Percentiles rank a stretch among this genome's conserved stretches.
Conservation (phyloP, 2,797 vertebrate genomes). For the Peromyscus melanophrys region DNA sequence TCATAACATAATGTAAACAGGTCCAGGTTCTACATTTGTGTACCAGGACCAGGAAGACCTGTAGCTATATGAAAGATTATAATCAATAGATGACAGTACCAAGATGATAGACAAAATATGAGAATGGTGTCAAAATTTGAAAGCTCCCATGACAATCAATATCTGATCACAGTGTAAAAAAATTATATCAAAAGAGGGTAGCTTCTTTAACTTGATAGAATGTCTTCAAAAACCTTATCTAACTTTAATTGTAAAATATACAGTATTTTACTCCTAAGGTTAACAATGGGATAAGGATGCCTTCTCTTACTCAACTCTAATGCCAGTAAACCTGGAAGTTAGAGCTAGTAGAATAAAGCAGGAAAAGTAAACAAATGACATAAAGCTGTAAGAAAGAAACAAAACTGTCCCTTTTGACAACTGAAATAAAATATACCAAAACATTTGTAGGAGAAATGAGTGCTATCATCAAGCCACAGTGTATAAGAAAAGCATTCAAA, state of each 20-base stretch:
- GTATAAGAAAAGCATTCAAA: slow-evolving; percentile 15
- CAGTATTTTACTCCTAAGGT: not conserved
- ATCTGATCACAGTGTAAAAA: not conserved
- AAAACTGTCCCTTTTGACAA: not conserved
- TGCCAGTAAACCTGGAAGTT: not conserved
- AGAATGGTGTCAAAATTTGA: not conserved
- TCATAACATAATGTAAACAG: not conserved
- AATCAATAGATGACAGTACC: not conserved
- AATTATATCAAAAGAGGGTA: not conserved
- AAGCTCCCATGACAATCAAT: not conserved
- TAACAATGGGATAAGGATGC: not conserved
- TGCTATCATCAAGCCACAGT: not conserved
- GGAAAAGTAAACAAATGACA: not conserved
- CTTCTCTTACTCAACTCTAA: not conserved
- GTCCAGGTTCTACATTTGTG: not conserved
- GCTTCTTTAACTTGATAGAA: not conserved
- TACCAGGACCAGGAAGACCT: not conserved
- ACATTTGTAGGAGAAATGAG: not conserved
- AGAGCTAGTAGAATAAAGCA: not conserved
- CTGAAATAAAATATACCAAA: slow-evolving; percentile 38
- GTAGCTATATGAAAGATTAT: not conserved
- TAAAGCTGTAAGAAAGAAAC: not conserved
- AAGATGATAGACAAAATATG: not conserved
- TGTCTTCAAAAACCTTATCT: not conserved
- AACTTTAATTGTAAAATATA: not conserved